These are phyloP conservation scores for Acleris cristana DNA, from an alignment of 2,888 invertebrate species.

Conservation along the genomic window DNA sequence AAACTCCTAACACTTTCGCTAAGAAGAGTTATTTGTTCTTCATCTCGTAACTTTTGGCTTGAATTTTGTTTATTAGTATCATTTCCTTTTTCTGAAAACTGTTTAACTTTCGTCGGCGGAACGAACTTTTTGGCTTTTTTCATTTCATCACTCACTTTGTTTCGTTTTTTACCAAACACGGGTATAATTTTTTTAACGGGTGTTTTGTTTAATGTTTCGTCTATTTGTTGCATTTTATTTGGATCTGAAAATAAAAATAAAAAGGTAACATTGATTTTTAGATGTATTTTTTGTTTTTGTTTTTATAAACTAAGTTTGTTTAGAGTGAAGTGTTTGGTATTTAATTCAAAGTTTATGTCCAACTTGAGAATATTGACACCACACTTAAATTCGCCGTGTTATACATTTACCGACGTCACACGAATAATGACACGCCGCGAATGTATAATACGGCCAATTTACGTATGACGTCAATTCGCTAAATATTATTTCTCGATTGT, in stretches of 20 bases:
- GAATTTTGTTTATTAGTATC: neutral
- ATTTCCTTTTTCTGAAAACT: slow-evolving; percentile 11
- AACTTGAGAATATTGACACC: too few species aligned
- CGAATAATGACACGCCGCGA: too few species aligned
- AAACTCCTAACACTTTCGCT: neutral
- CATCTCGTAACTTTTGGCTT: neutral
- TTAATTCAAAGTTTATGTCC: too few species aligned
- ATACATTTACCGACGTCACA: too few species aligned
- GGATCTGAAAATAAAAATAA: slow-evolving; percentile 5
- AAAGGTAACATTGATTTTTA: neutral
- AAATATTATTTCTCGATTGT: too few species aligned
- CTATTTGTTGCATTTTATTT: neutral
- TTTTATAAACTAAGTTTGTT: neutral
- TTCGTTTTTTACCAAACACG: slow-evolving; percentile 52
- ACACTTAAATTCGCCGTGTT: too few species aligned
- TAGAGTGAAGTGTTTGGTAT: too few species aligned
- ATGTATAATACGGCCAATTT: too few species aligned
- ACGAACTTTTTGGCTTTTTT: slow-evolving; percentile 57
- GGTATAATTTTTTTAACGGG: slow-evolving; percentile 48
- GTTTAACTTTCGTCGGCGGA: slow-evolving; percentile 51
- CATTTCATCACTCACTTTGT: slow-evolving; percentile 29
- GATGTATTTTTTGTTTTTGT: neutral
- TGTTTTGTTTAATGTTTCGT: slow-evolving; percentile 10
- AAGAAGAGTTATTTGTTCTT: neutral
- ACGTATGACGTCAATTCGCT: too few species aligned